A percentile compares a stretch with the other conserved stretches of the same genome.
phyloP scores from a whole-genome alignment of 2,888 invertebrate genomes.

The Dugesia japonica region DNA sequence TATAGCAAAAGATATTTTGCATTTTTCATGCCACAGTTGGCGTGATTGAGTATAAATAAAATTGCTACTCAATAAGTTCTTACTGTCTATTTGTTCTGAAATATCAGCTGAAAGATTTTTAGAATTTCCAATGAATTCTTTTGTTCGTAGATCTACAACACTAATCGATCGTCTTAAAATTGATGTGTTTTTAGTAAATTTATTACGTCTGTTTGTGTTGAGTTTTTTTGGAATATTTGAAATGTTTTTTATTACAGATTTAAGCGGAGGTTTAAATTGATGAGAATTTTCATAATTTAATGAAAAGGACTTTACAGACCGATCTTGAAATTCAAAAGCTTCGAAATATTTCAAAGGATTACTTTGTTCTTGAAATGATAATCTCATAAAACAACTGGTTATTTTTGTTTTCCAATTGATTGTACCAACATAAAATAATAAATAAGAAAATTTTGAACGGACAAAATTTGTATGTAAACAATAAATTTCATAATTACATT shows the following conservation, averaged over 20 bases:
- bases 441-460: background rate
- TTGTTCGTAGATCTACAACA: background rate
- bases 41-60: background rate
- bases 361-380: background rate
- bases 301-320: background rate
- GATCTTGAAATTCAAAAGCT: background rate
- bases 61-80: too few relatives aligned
- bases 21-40: background rate
- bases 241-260: background rate
- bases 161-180: background rate
- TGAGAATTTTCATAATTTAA: background rate
- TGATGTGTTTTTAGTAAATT: background rate
- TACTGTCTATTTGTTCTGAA: too few relatives aligned
- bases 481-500: background rate
- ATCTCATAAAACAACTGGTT: background rate
- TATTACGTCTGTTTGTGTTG: background rate
- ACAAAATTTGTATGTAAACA: background rate
- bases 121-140: background rate
- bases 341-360: background rate
- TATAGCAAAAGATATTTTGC: background rate
- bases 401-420: background rate
- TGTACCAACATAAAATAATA: background rate
- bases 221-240: background rate
- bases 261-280: background rate
- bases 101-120: too few relatives aligned